Conservation (phyloP, 1,140 invertebrate species). For the Lordiphosa clarofinis region DNA sequence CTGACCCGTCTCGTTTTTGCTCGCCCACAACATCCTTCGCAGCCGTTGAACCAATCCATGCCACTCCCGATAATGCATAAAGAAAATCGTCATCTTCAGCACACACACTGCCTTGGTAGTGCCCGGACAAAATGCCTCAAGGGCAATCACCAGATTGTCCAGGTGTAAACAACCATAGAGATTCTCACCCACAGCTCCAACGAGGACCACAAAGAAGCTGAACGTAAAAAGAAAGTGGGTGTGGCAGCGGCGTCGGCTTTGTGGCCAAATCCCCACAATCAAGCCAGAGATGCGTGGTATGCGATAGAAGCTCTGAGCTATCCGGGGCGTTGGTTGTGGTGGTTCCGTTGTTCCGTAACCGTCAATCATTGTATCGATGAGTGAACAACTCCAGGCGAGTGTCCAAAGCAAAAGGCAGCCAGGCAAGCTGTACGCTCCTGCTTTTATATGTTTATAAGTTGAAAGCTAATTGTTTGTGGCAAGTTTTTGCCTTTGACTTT, state of each 20-base stretch:
- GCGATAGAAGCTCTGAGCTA: slow-evolving; percentile 52
- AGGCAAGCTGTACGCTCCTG: background rate
- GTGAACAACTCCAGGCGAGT: slow-evolving; percentile 27
- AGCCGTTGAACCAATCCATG: slow-evolving; percentile 37
- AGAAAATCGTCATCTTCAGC: slow-evolving; percentile 61
- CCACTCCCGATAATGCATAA: slow-evolving; percentile 49
- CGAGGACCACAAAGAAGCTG: slow-evolving; percentile 44
- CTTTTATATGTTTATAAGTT: slow-evolving; percentile 45
- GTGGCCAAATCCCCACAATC: slow-evolving; percentile 67
- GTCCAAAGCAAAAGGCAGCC: slow-evolving; percentile 19
- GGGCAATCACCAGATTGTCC: slow-evolving; percentile 52
- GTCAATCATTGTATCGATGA: slow-evolving; percentile 41
- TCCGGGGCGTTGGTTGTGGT: slow-evolving; percentile 21
- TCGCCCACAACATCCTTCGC: slow-evolving; percentile 37
- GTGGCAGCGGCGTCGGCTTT: slow-evolving; percentile 24
- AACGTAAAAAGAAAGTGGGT: slow-evolving; percentile 42
- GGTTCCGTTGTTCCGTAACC: background rate
- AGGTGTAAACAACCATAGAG: slow-evolving; percentile 58
- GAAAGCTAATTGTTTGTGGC: slow-evolving; percentile 23
- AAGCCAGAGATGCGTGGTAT: slow-evolving; percentile 55
- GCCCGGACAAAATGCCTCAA: slow-evolving; percentile 74
- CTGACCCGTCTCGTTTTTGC: slow-evolving; percentile 20
- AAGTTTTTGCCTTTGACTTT: slow-evolving; percentile 31
- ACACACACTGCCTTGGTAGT: slow-evolving; percentile 66
- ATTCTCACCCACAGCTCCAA: slow-evolving; percentile 61